Conservation (phyloP, 1,140 invertebrate species). For the Leptoteleia sp. region DNA sequence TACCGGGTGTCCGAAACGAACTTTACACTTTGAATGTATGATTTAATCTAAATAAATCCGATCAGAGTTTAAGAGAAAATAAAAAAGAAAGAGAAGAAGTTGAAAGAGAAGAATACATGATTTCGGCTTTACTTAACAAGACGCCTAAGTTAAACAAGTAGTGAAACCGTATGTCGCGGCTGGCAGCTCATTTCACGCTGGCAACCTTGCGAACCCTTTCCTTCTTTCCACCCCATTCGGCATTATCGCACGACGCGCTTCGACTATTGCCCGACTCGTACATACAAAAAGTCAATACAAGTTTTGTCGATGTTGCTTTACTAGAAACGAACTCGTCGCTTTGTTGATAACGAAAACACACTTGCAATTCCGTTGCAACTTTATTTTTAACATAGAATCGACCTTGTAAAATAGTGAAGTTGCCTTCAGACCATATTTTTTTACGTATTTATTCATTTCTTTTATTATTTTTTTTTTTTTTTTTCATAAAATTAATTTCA, state of each 20-base stretch:
- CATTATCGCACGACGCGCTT: slow-evolving; percentile 46
- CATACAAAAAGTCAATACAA: slow-evolving; percentile 50
- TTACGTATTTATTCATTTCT: no score
- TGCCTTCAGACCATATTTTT: no score
- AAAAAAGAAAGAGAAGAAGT: no score
- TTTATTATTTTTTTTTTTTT: no score
- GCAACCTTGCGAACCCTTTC: slow-evolving; percentile 60
- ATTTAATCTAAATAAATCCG: no score
- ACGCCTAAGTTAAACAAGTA: slow-evolving; percentile 66
- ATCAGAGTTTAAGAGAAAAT: no score
- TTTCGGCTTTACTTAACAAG: slow-evolving; percentile 64
- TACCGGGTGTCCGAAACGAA: no score
- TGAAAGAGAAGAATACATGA: background rate
- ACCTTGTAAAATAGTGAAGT: slow-evolving; percentile 18
- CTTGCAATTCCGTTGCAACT: background rate
- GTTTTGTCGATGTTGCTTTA: slow-evolving; percentile 22
- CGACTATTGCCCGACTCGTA: slow-evolving; percentile 46
- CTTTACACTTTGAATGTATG: no score
- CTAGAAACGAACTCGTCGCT: slow-evolving; percentile 18
- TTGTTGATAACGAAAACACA: slow-evolving; percentile 26
- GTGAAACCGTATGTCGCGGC: slow-evolving; percentile 68
- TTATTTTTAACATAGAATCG: slow-evolving; percentile 11
- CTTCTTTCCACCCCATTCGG: slow-evolving; percentile 47
- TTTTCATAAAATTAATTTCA: no score
- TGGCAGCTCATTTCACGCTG: slow-evolving; percentile 74